Percentiles rank a stretch among this genome's conserved stretches.
Conservation (phyloP, 2,113 vertebrate species). For the Anarhynchus alexandrinus region DNA sequence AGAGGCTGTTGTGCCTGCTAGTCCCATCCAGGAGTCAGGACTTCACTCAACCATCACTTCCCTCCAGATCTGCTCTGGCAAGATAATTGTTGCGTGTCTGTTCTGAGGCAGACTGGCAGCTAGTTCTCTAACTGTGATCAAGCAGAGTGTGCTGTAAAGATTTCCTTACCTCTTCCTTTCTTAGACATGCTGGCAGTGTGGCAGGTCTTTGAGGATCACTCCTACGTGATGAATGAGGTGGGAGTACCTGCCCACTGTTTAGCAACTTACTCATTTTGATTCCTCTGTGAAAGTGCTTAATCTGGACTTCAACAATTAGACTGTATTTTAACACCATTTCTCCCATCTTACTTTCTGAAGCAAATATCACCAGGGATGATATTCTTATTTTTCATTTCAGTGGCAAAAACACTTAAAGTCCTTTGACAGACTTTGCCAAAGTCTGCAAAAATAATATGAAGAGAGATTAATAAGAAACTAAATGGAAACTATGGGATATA, state of each 20-base stretch:
- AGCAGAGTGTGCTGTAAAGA: not conserved
- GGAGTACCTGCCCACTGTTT: not conserved
- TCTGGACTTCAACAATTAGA: not conserved
- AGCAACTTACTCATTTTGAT: not conserved
- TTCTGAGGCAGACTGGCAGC: not conserved
- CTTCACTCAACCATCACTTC: not conserved
- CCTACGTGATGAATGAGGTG: not conserved
- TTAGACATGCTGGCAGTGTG: not conserved
- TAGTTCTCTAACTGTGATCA: not conserved
- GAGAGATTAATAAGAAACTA: not conserved
- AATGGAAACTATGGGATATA: not conserved
- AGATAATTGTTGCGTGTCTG: not conserved
- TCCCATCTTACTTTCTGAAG: not conserved
- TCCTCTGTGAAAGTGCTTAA: not conserved
- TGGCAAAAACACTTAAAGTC: not conserved
- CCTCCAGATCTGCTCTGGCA: not conserved
- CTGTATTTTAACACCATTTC: not conserved
- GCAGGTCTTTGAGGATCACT: not conserved
- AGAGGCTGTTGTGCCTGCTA: not conserved
- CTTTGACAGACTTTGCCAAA: not conserved
- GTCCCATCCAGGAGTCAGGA: not conserved
- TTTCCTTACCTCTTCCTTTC: not conserved
- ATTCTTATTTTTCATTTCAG: not conserved
- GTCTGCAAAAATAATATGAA: not conserved
- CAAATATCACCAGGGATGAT: not conserved